Evolutionary conservation across 2,113 vertebrate genomes (phyloP), one percentile per base, ranked within the genome.

Genomic region (Terrapene triunguis): DNA sequence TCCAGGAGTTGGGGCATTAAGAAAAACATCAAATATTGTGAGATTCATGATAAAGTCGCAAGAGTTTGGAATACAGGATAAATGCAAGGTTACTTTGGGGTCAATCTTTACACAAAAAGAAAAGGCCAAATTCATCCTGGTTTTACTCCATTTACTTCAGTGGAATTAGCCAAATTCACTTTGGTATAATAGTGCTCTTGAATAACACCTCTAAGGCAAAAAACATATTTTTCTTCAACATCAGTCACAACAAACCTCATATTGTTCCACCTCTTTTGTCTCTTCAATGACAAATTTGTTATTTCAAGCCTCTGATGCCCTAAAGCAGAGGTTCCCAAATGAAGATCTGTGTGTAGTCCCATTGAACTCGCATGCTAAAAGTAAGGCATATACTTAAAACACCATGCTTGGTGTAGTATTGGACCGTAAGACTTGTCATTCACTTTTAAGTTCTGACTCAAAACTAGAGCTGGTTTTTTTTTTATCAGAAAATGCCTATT

Each of bases 31-130:
- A 1, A 72, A 54, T 74, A 7, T 53, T 55, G 10, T 24, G 81
- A 2, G 0, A 2, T 19, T 8, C 5, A 0, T 19, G 80, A 53
- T 24, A 19, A 0, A 6, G n/a, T 29, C 22, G 27, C 59, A n/a
- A 12, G 69, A 59, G 55, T 55, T 76, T 62, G 35, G 47, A 57
- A 47, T 0, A 29, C 5, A 19, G 1, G 42, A 42, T 19, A 3
- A 3, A 24, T 29, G 48, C 0, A 1, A 62, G 62, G 62, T 47
- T 88, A 48, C 4, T 0, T 1, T 62, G 55, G 38, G 10, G 62
- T 17, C 19, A 8, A 6, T 53, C 74, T 48, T 21, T n/a, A 25
- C n/a, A 3, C 0, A 0, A 47, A 89, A 32, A 89, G 16, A 74
- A 50, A 78, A 62, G 53, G 55, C 25, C 47, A 57, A 89, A 80